Evolutionary conservation across 2,113 vertebrate genomes (phyloP).

Genomic region (Carassius auratus): DNA sequence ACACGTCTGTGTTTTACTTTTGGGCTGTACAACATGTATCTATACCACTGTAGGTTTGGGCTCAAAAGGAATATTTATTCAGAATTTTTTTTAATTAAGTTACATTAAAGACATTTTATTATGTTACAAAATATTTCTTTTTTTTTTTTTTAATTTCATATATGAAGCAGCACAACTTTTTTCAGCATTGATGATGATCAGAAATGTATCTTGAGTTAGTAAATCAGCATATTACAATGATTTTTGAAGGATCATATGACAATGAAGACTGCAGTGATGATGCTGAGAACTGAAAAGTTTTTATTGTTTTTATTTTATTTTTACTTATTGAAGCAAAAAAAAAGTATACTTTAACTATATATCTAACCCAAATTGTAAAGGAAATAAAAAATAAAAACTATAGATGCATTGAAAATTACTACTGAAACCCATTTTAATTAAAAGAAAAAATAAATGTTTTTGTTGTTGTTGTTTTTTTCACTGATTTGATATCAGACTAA

Average conservation of each 20-base stretch:
- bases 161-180: not conserved
- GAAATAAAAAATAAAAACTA: too few species aligned
- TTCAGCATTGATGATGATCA: not conserved
- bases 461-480: too few species aligned
- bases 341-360: too few species aligned
- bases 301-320: too few species aligned
- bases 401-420: too few species aligned
- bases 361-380: too few species aligned
- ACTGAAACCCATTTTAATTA: too few species aligned
- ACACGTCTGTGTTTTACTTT: conserved; percentile 52
- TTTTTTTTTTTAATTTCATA: too few species aligned
- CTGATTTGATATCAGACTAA: too few species aligned
- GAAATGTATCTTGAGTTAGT: not conserved
- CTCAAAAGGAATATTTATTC: not conserved
- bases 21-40: conserved; percentile 57
- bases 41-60: not conserved
- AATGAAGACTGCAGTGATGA: not conserved
- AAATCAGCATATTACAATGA: not conserved
- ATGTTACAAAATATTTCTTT: too few species aligned
- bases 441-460: too few species aligned
- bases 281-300: not conserved
- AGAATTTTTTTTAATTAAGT: not conserved
- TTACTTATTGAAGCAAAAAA: too few species aligned
- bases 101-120: not conserved
- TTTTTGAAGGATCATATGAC: not conserved